Evolutionary conservation across 2,113 vertebrate species (phyloP), one percentile per base, ranked within the genome.

Genomic region (Cynoglossus semilaevis): DNA sequence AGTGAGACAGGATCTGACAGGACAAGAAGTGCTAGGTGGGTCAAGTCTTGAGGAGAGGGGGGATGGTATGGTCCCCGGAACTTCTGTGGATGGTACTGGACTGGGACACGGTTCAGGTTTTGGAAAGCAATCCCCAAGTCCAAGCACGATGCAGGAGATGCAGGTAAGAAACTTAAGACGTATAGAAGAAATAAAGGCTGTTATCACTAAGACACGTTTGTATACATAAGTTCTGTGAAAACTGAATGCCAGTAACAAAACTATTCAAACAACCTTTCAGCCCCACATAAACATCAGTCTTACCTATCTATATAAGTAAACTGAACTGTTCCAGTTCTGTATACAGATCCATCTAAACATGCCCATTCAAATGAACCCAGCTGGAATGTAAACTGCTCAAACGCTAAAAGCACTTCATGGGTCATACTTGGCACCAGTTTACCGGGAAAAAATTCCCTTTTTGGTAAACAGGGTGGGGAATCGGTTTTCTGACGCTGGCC

Each of bases 101-200:
- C 42, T 17, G 22, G 68, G 79, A 38, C 82, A 88, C 58, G 82
- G 89, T 49, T 85, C 83, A 72, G 38, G 9, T 63, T 81, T 58
- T 15, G 63, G 68, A 56, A 91, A 81, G 70, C 63, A 55, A 46
- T 43, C 66, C 34, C 48, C 46, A 2, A 69, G 29, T 40, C 77
- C 73, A 7, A 79, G 51, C 56, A 84, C 81, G 37, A 85, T 94
- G 52, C 74, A 78, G 13, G 93, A 94, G 15, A 78, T 99, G 87
- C 93, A 96, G 84, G 88, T 80, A 81, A 82, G 78, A 73, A 1
- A 1, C 9, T 15, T 16, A 18, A 2, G 8, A 66, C 44, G 11
- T 43, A 48, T 18, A 1, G 1, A 35, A 45, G 17, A 1, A 60
- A 46, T 53, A 8, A 15, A 15, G 1, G 7, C 1, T 12, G 15